phyloP scores from a whole-genome alignment of 2,797 vertebrate species.

The Pogoniulus pusillus region DNA sequence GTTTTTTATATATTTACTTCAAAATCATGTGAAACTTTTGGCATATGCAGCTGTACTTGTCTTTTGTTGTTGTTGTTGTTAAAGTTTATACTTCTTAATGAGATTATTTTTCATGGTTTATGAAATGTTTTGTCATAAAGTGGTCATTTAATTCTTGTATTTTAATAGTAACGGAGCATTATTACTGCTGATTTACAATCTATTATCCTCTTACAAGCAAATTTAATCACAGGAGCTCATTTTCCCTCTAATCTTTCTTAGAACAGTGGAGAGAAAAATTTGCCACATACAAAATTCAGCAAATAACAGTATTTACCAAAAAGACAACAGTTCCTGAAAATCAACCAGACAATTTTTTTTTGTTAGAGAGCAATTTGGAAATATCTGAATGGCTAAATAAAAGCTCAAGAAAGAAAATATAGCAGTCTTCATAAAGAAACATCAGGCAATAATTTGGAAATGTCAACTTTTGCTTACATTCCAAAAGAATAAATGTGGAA shows the following conservation, averaged over 20 bases:
- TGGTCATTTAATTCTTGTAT: slow-evolving; percentile 25
- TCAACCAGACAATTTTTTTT: not conserved
- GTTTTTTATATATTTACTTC: not conserved
- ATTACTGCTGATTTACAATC: slow-evolving; percentile 2
- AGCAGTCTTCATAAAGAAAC: not conserved
- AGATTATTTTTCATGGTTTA: not conserved
- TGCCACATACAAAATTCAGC: not conserved
- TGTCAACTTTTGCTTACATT: not conserved
- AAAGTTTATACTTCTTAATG: not conserved
- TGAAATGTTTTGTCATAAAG: slow-evolving; percentile 15
- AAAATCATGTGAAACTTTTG: not conserved
- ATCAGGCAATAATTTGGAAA: not conserved
- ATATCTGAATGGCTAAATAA: not conserved
- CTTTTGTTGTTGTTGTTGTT: not conserved
- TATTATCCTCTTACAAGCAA: slow-evolving; percentile 43
- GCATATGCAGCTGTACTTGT: not conserved
- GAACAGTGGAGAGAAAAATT: not conserved
- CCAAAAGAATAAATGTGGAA: not conserved
- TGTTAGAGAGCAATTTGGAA: not conserved
- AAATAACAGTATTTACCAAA: not conserved
- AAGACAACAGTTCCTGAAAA: not conserved
- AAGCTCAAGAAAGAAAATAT: not conserved
- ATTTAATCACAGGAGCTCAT: slow-evolving; percentile 47
- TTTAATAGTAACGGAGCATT: slow-evolving; percentile 18
- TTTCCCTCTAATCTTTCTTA: slow-evolving; percentile 18